Evolutionary conservation across 64 coral and sea anemone genomes (phyloP), one percentile per base, ranked within the genome.

Genomic region (Acropora yongei): DNA sequence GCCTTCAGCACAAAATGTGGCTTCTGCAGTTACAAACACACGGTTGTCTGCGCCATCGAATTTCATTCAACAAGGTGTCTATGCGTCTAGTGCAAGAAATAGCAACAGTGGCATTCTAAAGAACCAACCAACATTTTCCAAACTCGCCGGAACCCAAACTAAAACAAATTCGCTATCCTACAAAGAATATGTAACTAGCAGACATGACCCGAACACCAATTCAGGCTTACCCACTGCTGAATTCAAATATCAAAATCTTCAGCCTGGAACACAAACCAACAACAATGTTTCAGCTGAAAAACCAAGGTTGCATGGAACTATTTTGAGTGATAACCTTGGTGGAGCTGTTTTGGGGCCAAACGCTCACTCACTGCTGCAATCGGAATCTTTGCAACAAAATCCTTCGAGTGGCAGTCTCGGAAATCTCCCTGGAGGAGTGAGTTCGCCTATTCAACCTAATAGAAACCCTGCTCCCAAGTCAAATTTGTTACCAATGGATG

Each of bases 301-400:
- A 58, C 19, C 79, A 58, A 85, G 68, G 20, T 69, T 14, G 30
- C 30, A 48, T 85, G 61, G 17, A n/a, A n/a, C 82, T 48, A 71
- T 85, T 85, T 85, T 85, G n/a, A 85, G 82, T 71, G 82, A 85
- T 43, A 85, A 85, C 14, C 46, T 85, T 6, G 82, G 44, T n/a
- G 82, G 82, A 48, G 82, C 82, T 30, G 61, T 67, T 66, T 71
- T 85, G 65, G 82, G 82, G 6, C 82, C 82, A 19, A 85, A 85
- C 20, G 82, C 82, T 68, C 82, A 85, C 44, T 85, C 82, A 8
- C 39, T 85, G 40, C 82, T 85, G 8, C 82, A 85, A 18, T 67
- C 82, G 17, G 65, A 43, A n/a, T 10, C 63, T 6, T 16, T 17
- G 0, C 61, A 49, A 42, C 82, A 47, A 47, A 8, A 42, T 17